These are phyloP conservation scores for Slavum lentiscoides DNA, from an alignment of 2,888 invertebrate species.

Conservation along the genomic window DNA sequence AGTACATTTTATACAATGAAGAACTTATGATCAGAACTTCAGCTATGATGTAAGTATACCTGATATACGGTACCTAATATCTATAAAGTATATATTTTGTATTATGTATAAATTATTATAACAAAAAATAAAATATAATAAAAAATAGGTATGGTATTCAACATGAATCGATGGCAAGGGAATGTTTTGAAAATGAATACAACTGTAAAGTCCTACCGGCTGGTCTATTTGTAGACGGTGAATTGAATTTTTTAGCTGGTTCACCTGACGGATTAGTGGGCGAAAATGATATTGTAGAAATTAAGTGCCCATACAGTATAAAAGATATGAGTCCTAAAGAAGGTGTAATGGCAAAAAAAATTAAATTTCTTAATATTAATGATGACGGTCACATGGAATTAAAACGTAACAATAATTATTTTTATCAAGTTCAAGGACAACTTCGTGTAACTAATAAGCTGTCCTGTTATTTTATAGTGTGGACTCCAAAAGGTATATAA, in stretches of 20 bases:
- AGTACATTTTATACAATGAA: conserved; percentile 21
- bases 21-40: background rate
- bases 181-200: background rate
- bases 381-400: background rate
- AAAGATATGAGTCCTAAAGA: background rate
- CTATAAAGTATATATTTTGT: no score
- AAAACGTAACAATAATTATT: background rate
- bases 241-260: background rate
- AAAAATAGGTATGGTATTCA: conserved; percentile 2
- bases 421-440: conserved; percentile 8
- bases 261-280: conserved; percentile 17
- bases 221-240: background rate
- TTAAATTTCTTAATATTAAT: background rate
- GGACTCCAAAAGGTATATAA: conserved; percentile 25
- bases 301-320: conserved; percentile 1
- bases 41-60: background rate
- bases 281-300: conserved; percentile 4
- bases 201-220: background rate
- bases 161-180: background rate
- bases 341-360: conserved; percentile 4
- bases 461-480: conserved; percentile 28
- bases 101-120: no score
- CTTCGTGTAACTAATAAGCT: background rate
- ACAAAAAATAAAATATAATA: no score
- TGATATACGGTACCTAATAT: no score